phyloP scores from a whole-genome alignment of 1,140 invertebrate species.

The Bilobella aurantiaca region DNA sequence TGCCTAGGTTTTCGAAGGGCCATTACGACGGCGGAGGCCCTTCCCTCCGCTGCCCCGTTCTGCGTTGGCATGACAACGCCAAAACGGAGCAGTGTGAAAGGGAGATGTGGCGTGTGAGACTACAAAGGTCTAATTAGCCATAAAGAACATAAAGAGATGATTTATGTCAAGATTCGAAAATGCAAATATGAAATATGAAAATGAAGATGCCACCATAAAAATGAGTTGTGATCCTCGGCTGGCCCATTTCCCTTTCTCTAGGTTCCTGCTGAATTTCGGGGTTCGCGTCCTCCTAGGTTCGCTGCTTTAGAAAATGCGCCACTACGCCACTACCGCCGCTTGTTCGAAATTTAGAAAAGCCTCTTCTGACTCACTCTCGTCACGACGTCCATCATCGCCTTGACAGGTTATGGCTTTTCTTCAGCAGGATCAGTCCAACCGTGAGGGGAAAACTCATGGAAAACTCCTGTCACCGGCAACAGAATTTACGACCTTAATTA shows the following conservation, averaged over 20 bases:
- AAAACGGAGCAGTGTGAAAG: constrained; percentile 20
- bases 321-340: too few species aligned
- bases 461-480: constrained; percentile 28
- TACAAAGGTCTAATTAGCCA: constrained; percentile 35
- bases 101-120: constrained; percentile 34
- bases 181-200: constrained; percentile 36
- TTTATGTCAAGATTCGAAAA: constrained; percentile 33
- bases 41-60: too few species aligned
- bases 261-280: too few species aligned
- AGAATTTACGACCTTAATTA: constrained; percentile 35
- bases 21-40: too few species aligned
- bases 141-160: constrained; percentile 29
- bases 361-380: constrained; percentile 32
- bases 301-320: too few species aligned
- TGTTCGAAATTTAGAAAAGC: too few species aligned
- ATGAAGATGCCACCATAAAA: constrained; percentile 32
- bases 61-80: too few species aligned
- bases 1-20: too few species aligned
- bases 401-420: constrained; percentile 30
- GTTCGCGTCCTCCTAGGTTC: too few species aligned
- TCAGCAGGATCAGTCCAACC: constrained; percentile 28
- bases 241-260: constrained; percentile 28
- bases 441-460: constrained; percentile 23
- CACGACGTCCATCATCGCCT: constrained; percentile 33
- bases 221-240: constrained; percentile 24